A percentile compares a stretch with the other conserved stretches of the same genome.
These are phyloP conservation scores for Parelbella ahira DNA, from an alignment of 2,888 invertebrate species.

Conservation along the genomic window DNA sequence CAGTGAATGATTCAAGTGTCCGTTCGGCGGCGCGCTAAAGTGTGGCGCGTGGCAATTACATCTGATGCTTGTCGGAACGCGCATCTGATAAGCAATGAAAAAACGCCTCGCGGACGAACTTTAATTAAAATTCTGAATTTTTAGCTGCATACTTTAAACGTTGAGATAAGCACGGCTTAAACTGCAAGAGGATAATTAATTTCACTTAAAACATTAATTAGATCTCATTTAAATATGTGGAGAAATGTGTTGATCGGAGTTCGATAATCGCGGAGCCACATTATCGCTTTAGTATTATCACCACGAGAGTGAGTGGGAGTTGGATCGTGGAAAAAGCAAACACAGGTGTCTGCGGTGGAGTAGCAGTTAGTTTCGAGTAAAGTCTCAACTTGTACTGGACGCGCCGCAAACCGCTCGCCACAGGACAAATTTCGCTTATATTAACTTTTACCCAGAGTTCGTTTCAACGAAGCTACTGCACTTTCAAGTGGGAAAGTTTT, in stretches of 20 bases:
- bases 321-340: constrained; percentile 40
- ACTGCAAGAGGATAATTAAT: constrained; percentile 44
- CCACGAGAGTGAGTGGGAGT: constrained; percentile 30
- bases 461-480: constrained; percentile 65
- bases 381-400: constrained; percentile 49
- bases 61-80: constrained; percentile 60
- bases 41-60: constrained; percentile 63
- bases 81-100: constrained; percentile 68
- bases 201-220: constrained; percentile 50
- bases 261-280: constrained; percentile 18
- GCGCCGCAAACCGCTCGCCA: constrained; percentile 58
- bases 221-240: constrained; percentile 42
- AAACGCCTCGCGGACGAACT: constrained; percentile 57
- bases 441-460: constrained; percentile 74
- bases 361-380: constrained; percentile 45
- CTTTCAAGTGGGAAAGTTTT: constrained; percentile 73
- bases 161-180: constrained; percentile 43
- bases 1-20: constrained; percentile 40
- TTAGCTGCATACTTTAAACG: constrained; percentile 44
- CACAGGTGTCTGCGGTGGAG: constrained; percentile 48
- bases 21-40: constrained; percentile 59
- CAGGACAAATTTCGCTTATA: constrained; percentile 74
- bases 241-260: constrained; percentile 31
- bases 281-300: constrained; percentile 32
- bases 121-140: constrained; percentile 66